These are phyloP conservation scores for Ophiodon elongatus DNA, from an alignment of 2,113 vertebrate species.

Conservation along the genomic window DNA sequence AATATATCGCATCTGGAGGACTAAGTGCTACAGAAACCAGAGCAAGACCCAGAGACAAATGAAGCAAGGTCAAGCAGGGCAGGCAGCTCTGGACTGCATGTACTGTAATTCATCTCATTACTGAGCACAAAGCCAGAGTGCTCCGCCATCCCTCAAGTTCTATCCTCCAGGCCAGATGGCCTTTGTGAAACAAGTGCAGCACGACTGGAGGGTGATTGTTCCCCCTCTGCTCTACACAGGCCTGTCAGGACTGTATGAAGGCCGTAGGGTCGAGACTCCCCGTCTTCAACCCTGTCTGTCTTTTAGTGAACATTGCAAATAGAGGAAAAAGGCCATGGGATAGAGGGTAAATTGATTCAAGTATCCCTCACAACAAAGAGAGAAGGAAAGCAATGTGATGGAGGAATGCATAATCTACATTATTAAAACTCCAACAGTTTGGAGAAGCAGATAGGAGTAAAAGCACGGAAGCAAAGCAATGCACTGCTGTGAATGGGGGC, in stretches of 20 bases:
- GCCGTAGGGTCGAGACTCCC: slow-evolving; percentile 21
- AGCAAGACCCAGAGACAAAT: slow-evolving; percentile 59
- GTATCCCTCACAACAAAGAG: neutral
- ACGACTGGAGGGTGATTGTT: slow-evolving; percentile 48
- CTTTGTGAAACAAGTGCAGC: slow-evolving; percentile 56
- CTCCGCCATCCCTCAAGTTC: slow-evolving; percentile 58
- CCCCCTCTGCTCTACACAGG: slow-evolving; percentile 37
- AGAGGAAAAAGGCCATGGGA: neutral
- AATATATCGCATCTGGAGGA: slow-evolving; percentile 44
- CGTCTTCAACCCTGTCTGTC: slow-evolving; percentile 1
- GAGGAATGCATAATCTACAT: neutral
- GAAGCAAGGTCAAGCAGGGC: slow-evolving; percentile 47
- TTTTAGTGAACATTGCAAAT: slow-evolving; percentile 20
- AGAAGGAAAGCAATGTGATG: neutral
- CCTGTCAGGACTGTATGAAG: slow-evolving; percentile 25
- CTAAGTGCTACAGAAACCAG: slow-evolving; percentile 46
- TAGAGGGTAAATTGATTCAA: slow-evolving; percentile 6
- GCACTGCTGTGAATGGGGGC: too few species aligned
- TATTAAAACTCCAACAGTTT: too few species aligned
- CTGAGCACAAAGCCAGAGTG: slow-evolving; percentile 58
- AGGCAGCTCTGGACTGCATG: slow-evolving; percentile 49
- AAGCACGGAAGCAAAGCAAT: too few species aligned
- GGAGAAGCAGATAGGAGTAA: too few species aligned
- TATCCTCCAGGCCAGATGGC: slow-evolving; percentile 61
- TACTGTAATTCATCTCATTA: slow-evolving; percentile 73